Conservation (phyloP, 2,888 invertebrate genomes). For the Leucania comma region DNA sequence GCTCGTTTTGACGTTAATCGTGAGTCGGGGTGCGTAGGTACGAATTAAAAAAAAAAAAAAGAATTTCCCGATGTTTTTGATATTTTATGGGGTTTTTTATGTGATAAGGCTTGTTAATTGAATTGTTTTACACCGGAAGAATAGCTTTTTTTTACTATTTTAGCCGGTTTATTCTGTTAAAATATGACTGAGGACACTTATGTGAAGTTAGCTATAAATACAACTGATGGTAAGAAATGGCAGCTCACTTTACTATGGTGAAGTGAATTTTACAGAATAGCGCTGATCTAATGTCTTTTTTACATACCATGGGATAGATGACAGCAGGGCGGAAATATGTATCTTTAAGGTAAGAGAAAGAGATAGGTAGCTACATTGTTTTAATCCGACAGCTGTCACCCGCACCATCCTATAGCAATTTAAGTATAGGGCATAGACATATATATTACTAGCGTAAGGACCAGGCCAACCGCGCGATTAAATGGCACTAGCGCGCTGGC, state of each 20-base stretch:
- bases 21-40: slow-evolving; percentile 61
- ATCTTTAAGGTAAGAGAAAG: too few relatives aligned
- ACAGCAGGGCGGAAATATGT: too few relatives aligned
- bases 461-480: too few relatives aligned
- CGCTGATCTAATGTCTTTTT: neutral
- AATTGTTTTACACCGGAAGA: neutral
- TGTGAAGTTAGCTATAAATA: neutral
- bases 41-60: slow-evolving; percentile 52
- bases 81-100: neutral
- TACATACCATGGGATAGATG: too few relatives aligned
- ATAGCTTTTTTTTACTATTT: neutral
- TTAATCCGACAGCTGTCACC: too few relatives aligned
- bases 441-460: too few relatives aligned
- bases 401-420: too few relatives aligned
- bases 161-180: neutral
- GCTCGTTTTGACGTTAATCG: slow-evolving; percentile 71
- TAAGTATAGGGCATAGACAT: too few relatives aligned
- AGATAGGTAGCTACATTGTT: too few relatives aligned
- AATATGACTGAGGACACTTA: neutral
- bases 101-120: neutral
- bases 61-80: slow-evolving; percentile 23
- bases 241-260: neutral
- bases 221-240: neutral
- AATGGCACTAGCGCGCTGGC: too few relatives aligned
- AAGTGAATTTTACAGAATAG: neutral